Base-by-base conservation (phyloP, 2,888 invertebrate genomes). In the Colostygia pectinataria region DNA sequence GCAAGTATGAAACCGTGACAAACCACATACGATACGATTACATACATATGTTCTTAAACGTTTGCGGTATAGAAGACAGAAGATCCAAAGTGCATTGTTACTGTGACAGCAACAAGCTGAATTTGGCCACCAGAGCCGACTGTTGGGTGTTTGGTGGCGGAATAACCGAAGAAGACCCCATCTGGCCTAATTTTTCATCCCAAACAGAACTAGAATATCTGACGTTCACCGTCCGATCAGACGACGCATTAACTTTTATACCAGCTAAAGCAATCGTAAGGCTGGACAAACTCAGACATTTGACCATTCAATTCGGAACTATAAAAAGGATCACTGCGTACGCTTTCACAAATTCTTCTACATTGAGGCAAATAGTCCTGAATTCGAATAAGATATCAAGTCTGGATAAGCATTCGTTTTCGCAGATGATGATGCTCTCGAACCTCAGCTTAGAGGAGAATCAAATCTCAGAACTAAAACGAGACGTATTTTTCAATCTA, bases 371-470 rank as follows among this genome's bases (percentile, higher is more conserved):
- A 61, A 92, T 96, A 42, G 91, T 92, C 8, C 80, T 96, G 53
- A 92, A 92, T 63, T 92, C 94, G 18, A 95, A 94, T 76, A 92
- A 92, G 64, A 95, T 97, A 38, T 89, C 91, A 43, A 90, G 85
- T 0, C 80, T 97, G 62, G 93, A 92, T 55, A 92, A 92, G 65
- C 92, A 94, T 68, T 92, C 96, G 0, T 94, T 97, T 68, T 92
- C 95, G 9, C 93, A 94, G 76, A 92, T 96, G 83, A 92, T 92
- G 63, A 93, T 93, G 74, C 76, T 96, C 54, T 92, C 92, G 0
- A 92, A 93, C 48, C 80, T 96, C 52, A 93, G 93, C 70, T 81
- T 96, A 65, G 94, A 94, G 54, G 94, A 95, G 57, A 97, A 97
- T 80, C 91, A 92, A 65, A 94, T 97, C 70, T 91, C 92, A 7